phyloP scores from a whole-genome alignment of 1,140 invertebrate species.

The Temnothorax nylanderi region DNA sequence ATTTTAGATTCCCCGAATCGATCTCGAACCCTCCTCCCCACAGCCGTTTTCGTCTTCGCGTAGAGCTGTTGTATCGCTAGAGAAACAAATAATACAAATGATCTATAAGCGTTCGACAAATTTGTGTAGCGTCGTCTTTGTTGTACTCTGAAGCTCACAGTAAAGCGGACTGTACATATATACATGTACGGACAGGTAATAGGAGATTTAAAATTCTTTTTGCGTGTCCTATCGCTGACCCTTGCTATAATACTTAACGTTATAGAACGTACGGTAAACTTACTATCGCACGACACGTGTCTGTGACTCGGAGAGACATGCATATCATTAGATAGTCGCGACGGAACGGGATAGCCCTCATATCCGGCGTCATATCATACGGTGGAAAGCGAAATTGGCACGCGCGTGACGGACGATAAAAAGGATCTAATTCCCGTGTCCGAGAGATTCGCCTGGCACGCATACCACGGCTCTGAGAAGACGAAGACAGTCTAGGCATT shows the following conservation, averaged over 20 bases:
- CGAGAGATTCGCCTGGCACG: neutral
- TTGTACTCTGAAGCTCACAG: neutral
- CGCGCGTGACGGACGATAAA: neutral
- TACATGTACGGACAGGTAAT: neutral
- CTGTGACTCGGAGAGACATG: neutral
- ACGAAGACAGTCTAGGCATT: slow-evolving; percentile 44
- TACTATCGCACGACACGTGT: neutral
- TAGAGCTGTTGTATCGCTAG: neutral
- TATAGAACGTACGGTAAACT: neutral
- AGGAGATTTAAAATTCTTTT: neutral
- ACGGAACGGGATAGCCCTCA: neutral
- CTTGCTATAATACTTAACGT: neutral
- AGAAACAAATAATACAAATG: neutral
- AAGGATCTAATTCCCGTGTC: neutral
- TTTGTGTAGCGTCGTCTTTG: neutral
- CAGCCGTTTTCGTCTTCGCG: slow-evolving; percentile 45
- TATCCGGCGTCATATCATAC: slow-evolving; percentile 15
- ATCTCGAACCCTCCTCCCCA: neutral
- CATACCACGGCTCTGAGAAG: slow-evolving; percentile 32
- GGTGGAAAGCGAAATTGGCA: neutral
- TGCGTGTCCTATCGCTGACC: neutral
- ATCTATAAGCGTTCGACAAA: neutral
- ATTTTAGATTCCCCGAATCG: slow-evolving; percentile 30
- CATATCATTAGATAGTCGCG: slow-evolving; percentile 40
- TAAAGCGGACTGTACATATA: neutral